A percentile compares a stretch with the other conserved stretches of the same genome.
phyloP scores from a whole-genome alignment of 2,888 invertebrate genomes.

The Amblyjoppa proteus region DNA sequence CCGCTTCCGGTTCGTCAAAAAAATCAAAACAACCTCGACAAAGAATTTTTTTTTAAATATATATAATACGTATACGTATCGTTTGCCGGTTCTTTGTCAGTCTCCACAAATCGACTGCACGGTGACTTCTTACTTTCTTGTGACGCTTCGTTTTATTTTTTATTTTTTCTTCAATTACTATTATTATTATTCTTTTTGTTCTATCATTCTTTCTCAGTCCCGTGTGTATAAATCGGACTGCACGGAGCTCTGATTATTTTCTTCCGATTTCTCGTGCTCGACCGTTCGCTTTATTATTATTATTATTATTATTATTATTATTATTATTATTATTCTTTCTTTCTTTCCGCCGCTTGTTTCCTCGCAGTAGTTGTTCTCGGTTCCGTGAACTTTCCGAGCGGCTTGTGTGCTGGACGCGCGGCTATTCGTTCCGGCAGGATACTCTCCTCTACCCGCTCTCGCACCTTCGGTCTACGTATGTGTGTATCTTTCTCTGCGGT shows the following conservation, averaged over 20 bases:
- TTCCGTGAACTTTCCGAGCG: slow-evolving; percentile 47
- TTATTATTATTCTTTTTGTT: not conserved
- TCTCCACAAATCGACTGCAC: not conserved
- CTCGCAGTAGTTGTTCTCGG: slow-evolving; percentile 32
- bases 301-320: not conserved
- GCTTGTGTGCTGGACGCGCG: slow-evolving; percentile 16
- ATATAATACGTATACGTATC: not conserved
- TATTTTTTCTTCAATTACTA: not conserved
- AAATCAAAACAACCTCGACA: slow-evolving; percentile 15
- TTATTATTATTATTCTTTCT: not conserved
- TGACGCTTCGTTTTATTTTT: not conserved
- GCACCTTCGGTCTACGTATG: slow-evolving; percentile 3
- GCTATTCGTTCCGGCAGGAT: slow-evolving; percentile 59
- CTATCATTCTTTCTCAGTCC: not conserved
- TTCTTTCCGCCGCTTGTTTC: not conserved
- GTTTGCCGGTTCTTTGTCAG: not conserved
- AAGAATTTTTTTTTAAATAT: not conserved
- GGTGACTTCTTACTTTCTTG: no score
- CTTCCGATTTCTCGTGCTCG: not conserved
- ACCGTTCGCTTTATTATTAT: not conserved
- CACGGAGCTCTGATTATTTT: no score
- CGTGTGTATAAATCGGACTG: not conserved
- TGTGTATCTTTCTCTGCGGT: slow-evolving; percentile 18
- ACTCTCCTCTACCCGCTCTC: slow-evolving; percentile 11
- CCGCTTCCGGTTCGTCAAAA: slow-evolving; percentile 48